Evolutionary conservation across 1,140 invertebrate species (phyloP).

Genomic region (Lycorma delicatula): DNA sequence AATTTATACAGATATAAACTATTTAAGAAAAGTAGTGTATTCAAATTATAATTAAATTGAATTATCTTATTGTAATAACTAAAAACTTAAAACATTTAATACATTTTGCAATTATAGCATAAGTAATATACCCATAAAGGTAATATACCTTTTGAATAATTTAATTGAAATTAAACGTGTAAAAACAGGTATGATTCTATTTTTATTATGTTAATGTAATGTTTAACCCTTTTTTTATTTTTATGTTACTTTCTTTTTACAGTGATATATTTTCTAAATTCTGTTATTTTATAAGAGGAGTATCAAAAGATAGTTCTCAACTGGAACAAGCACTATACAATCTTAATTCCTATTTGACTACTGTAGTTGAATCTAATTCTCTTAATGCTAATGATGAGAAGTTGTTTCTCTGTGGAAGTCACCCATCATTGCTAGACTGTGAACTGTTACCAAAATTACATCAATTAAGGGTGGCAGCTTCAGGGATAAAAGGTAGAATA

Average conservation of each 20-base stretch:
- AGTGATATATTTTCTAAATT: constrained; percentile 51
- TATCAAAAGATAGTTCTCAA: constrained; percentile 40
- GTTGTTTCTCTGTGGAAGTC: constrained; percentile 40
- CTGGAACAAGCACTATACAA: constrained; percentile 40
- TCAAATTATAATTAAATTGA: too few relatives aligned
- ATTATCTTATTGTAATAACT: too few relatives aligned
- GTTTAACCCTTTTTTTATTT: neutral
- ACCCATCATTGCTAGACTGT: constrained; percentile 45
- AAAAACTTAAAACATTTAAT: too few relatives aligned
- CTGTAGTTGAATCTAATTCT: constrained; percentile 2
- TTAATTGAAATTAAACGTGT: too few relatives aligned
- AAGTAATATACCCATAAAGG: neutral
- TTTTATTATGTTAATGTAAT: neutral
- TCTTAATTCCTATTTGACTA: constrained; percentile 40
- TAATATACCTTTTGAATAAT: too few relatives aligned
- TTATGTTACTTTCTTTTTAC: constrained; percentile 16
- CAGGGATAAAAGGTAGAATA: constrained; percentile 40
- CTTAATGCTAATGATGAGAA: constrained; percentile 22
- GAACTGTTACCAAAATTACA: constrained; percentile 50
- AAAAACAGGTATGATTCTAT: too few relatives aligned
- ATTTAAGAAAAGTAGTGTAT: too few relatives aligned
- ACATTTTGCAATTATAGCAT: neutral
- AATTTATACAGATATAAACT: too few relatives aligned
- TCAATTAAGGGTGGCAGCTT: constrained; percentile 47
- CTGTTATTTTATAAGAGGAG: constrained; percentile 48